These are phyloP conservation scores for Microchrysa polita DNA, from an alignment of 2,888 invertebrate genomes.

Conservation along the genomic window DNA sequence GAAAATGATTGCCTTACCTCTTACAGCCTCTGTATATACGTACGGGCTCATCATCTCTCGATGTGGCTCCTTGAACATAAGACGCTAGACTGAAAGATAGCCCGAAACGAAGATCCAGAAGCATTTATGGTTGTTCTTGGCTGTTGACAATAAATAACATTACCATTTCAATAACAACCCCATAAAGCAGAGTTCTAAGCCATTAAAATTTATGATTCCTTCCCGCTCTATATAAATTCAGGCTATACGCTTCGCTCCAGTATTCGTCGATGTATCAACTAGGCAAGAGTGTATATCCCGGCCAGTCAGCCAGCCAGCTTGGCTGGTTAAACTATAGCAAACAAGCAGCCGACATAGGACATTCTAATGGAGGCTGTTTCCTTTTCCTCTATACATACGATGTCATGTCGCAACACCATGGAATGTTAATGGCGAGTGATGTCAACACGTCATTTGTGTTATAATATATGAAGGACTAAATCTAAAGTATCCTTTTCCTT, in stretches of 20 bases:
- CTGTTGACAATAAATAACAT: constrained; percentile 44
- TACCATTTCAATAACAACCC: constrained; percentile 44
- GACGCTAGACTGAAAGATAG: constrained; percentile 7
- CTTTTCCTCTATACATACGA: too few relatives aligned
- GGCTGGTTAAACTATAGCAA: neutral
- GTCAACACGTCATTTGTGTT: constrained; percentile 42
- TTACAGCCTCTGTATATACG: too few relatives aligned
- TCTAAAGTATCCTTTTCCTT: constrained; percentile 29
- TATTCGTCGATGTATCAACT: too few relatives aligned
- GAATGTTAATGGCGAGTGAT: constrained; percentile 42
- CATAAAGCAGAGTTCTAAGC: constrained; percentile 43
- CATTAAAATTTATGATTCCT: constrained; percentile 44
- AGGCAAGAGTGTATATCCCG: too few relatives aligned
- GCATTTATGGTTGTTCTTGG: constrained; percentile 44
- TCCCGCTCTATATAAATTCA: constrained; percentile 25
- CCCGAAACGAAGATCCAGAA: constrained; percentile 21
- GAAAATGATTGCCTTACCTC: constrained; percentile 8
- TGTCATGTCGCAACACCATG: constrained; percentile 31
- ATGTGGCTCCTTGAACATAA: too few relatives aligned
- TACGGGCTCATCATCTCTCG: too few relatives aligned
- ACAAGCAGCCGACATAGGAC: neutral
- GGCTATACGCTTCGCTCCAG: neutral
- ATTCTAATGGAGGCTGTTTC: constrained; percentile 29
- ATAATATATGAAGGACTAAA: constrained; percentile 41
- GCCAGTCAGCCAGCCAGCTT: too few relatives aligned